These are phyloP conservation scores for Orthonychiurus folsomi DNA, from an alignment of 2,888 invertebrate species.

Conservation along the genomic window DNA sequence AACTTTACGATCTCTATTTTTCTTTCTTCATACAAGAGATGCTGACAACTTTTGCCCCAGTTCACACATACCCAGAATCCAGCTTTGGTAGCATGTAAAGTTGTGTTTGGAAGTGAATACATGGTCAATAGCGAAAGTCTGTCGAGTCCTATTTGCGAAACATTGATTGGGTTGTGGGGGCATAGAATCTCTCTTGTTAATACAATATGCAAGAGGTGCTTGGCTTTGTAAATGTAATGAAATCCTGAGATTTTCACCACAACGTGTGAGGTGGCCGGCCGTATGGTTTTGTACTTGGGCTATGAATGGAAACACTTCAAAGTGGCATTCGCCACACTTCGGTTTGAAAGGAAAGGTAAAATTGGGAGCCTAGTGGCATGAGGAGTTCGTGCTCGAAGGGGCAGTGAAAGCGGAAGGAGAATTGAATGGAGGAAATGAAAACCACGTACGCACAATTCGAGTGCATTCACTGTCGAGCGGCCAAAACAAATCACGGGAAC, in stretches of 20 bases:
- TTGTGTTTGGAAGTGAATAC: background rate
- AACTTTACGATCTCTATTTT: background rate
- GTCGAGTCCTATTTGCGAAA: background rate
- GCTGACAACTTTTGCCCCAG: background rate
- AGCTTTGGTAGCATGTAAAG: background rate
- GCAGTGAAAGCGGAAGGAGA: too few species aligned
- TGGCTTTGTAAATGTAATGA: background rate
- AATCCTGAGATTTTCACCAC: background rate
- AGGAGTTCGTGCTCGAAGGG: too few species aligned
- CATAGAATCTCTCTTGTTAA: too few species aligned
- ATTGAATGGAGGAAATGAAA: background rate
- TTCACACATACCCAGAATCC: too few species aligned
- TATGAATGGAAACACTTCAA: background rate
- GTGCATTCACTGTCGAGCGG: too few species aligned
- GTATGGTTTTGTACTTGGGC: background rate
- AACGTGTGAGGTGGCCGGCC: background rate
- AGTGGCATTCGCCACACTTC: slow-evolving; percentile 2
- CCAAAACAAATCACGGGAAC: too few species aligned
- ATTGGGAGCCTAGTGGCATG: too few species aligned
- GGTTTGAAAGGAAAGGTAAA: too few species aligned
- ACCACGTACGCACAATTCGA: too few species aligned
- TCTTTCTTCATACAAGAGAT: background rate
- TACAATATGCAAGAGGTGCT: too few species aligned
- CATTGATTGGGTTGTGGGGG: background rate
- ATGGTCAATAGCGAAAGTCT: background rate